Base-by-base conservation (phyloP, 1,140 invertebrate genomes). In the Pseudomyrmex pallidus region DNA sequence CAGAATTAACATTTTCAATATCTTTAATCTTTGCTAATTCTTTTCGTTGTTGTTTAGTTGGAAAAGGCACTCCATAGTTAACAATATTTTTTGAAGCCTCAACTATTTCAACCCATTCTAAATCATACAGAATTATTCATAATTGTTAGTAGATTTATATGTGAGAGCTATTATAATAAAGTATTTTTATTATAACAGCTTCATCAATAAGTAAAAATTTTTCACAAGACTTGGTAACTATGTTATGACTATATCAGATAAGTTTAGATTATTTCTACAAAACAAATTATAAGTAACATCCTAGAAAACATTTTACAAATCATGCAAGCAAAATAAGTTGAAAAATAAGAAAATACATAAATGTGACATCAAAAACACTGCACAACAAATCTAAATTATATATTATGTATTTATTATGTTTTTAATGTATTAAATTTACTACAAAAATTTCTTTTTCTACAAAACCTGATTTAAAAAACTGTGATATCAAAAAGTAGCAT, bases 21-120 rank as follows among this genome's bases (percentile, higher is more conserved):
- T 61, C 59, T 61, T 61, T 61, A 13, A 1, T 61, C 10, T 61
- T 61, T 4, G 10, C 59, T 20, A 61, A 22, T 12, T 61, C 20
- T 61, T 61, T 61, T 61, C 59, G 20, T 22, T 61, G 20, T 5
- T 61, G 20, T 22, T 61, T 61, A 22, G 10, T 61, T 61, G 59
- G 59, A 2, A 61, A 61, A 61, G 59, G 20, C 10, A 61, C 20
- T 22, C 59, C 59, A 22, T 61, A 61, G 25, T 61, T 61, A 61
- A 61, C 1, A 61, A 61, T 25, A 25, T 61, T 61, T 25, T 61
- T 61, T 5, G 20, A 61, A 61, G 59, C 59, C 7, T 61, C 59
- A 1, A 61, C 20, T 12, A 61, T 61, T 61, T 61, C 20, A 61
- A 20, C 12, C 59, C 59, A 61, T 25, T 61, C 59, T 61, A 25